These are phyloP conservation scores for Gymnoscopelus microlampas DNA, from an alignment of 2,797 vertebrate species.

Conservation along the genomic window DNA sequence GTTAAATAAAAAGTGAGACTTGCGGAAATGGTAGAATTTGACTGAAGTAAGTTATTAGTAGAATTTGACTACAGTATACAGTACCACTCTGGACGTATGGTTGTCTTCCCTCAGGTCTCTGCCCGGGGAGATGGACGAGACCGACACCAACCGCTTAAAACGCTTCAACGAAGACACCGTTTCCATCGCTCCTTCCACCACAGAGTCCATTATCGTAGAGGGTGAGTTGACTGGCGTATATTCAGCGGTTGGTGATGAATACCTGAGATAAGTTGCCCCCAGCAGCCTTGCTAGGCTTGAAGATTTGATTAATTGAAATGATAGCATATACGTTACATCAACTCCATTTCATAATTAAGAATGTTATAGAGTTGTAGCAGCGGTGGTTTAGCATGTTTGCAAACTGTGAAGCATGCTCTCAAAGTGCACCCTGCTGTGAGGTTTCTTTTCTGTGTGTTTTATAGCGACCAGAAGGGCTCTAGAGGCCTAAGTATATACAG, in stretches of 20 bases:
- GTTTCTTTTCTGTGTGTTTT: too few species aligned
- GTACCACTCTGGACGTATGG: slow-evolving; percentile 47
- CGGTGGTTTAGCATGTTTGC: not conserved
- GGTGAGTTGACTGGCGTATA: slow-evolving; percentile 76
- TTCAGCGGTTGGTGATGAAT: not conserved
- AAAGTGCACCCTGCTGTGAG: too few species aligned
- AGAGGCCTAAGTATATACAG: too few species aligned
- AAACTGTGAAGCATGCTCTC: too few species aligned
- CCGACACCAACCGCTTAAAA: slow-evolving; percentile 86
- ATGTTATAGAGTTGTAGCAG: not conserved
- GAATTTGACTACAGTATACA: too few species aligned
- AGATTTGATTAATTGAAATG: too few species aligned
- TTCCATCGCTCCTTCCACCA: slow-evolving; percentile 84
- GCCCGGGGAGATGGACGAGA: slow-evolving; percentile 95
- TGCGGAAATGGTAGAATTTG: too few species aligned
- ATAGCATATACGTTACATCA: too few species aligned
- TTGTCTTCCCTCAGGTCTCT: slow-evolving; percentile 79
- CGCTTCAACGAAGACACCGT: slow-evolving; percentile 86
- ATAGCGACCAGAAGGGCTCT: too few species aligned
- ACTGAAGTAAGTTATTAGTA: too few species aligned
- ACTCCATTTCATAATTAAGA: too few species aligned
- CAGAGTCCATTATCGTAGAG: slow-evolving; percentile 91
- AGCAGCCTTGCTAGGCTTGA: not conserved
- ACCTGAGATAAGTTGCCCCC: not conserved
- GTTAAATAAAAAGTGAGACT: too few species aligned